Base-by-base conservation (phyloP, 2,888 invertebrate species). In the Choreutis nemorana region DNA sequence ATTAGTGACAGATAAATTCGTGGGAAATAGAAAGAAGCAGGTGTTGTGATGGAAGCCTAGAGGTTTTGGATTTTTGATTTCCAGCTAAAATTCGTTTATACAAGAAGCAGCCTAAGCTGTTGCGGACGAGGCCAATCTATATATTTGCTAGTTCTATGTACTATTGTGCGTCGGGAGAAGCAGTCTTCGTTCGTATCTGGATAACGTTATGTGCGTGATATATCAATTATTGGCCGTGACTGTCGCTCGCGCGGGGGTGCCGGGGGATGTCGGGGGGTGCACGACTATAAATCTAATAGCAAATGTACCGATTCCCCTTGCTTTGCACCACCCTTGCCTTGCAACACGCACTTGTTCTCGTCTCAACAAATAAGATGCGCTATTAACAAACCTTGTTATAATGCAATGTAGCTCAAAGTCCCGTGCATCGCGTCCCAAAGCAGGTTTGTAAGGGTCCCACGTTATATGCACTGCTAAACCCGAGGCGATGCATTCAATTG, bases 401-500 rank as follows among this genome's bases (percentile, higher is more conserved):
- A 23, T 11, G 12, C 5, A 11, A 7, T 8, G 23, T 13, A 2
- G 8, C 23, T 8, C 5, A 12, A 9, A 5, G 10, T 3, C 23
- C 2, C 9, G 9, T 8, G 14, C 8, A 26, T n/a, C 14, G 12
- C 14, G 26, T 5, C 8, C 14, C n/a, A 2, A 14, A 14, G 8
- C 26, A 8, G 2, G 8, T n/a, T 5, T 9, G 4, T n/a, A 7
- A 6, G 10, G 13, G n/a, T 6, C 14, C 38, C 32, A 29, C 31
- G 33, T 32, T 34, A 33, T 36, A 37, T 34, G 40, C 36, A 33
- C 31, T 33, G 41, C 39, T 38, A 40, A 41, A 41, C 40, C 42
- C 35, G 37, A 41, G 37, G 37, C 41, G 42, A 40, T 35, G 40
- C 45, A 40, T 46, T 43, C 34, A 40, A 45, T 48, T 38, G 41